Base-by-base conservation (phyloP, 2,797 vertebrate species). In the Coregonus sp. region DNA sequence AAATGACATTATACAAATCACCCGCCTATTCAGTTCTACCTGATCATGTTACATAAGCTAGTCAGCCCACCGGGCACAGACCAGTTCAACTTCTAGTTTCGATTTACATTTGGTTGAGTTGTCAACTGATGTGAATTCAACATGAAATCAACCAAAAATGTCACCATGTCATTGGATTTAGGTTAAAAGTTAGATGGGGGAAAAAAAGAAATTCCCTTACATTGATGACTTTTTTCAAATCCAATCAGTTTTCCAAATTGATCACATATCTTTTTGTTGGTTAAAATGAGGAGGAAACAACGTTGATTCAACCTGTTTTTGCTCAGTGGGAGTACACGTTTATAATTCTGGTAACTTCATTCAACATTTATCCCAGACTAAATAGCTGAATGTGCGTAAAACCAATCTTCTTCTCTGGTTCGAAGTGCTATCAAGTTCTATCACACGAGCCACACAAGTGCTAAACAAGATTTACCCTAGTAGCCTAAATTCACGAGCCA, bases 1-100 rank as follows among this genome's bases (percentile, higher is more conserved):
- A 89, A 51, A 91, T 65, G 29, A 78, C 80, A 63, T 79, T 80
- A 84, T 75, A 89, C 74, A 85, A 90, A 89, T 84, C 72, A 82
- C 86, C 87, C 78, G 82, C 31, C 84, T 83, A 70, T 86, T 84
- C 76, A 86, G 84, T 78, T 81, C 73, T 73, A 78, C 63, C 69
- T 0, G 80, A 85, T 91, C 85, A 67, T 47, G 66, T 91, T 84
- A 88, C 88, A 86, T n/a, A 70, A 70, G 71, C 78, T 31, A 11
- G 74, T 73, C 54, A 35, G 40, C 40, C 40, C 9, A 47, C 2
- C 11, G 40, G 40, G 40, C 9, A 47, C 9, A 47, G 40, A 47
- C 40, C 9, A 47, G 11, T 47, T 47, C 9, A 47, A 11, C 40
- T 47, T 47, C 40, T 47, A 47, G 40, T 47, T 47, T 47, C 11